A percentile compares a stretch with the other conserved stretches of the same genome.
Conservation (phyloP, 2,888 invertebrate species). For the Salticus scenicus region DNA sequence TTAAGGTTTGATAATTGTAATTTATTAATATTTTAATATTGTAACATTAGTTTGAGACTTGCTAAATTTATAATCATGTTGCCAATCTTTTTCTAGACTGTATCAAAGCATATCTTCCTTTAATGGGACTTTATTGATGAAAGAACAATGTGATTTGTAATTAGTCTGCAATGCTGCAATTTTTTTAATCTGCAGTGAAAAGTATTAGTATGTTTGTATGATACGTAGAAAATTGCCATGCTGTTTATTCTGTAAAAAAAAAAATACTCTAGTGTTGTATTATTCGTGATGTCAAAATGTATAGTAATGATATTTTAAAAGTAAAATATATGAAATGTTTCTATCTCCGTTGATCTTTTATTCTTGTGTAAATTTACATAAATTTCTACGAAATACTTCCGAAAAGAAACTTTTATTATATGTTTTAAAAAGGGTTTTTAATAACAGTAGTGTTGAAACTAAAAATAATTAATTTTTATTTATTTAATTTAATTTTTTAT, state of each 20-base stretch:
- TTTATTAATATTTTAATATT: conserved; percentile 18
- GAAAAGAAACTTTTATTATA: too few relatives aligned
- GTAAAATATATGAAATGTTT: conserved; percentile 66
- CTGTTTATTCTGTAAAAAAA: conserved; percentile 56
- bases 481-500: too few relatives aligned
- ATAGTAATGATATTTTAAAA: conserved; percentile 70
- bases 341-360: conserved; percentile 15
- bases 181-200: conserved; percentile 20
- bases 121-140: conserved; percentile 19
- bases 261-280: conserved; percentile 59
- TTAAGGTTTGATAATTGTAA: not conserved
- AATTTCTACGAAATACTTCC: too few relatives aligned
- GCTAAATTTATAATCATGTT: conserved; percentile 35
- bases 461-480: too few relatives aligned
- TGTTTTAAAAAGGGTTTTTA: too few relatives aligned
- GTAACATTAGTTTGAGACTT: conserved; percentile 12
- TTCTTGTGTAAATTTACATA: conserved; percentile 48
- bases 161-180: conserved; percentile 51
- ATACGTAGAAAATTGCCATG: conserved; percentile 43
- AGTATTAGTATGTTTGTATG: conserved; percentile 47
- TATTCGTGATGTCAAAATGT: conserved; percentile 65
- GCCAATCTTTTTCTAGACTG: conserved; percentile 68
- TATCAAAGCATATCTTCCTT: conserved; percentile 63
- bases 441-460: too few relatives aligned
- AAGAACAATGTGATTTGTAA: conserved; percentile 66